Conservation (phyloP, 2,888 invertebrate species). For the Harpalus rubripes region DNA sequence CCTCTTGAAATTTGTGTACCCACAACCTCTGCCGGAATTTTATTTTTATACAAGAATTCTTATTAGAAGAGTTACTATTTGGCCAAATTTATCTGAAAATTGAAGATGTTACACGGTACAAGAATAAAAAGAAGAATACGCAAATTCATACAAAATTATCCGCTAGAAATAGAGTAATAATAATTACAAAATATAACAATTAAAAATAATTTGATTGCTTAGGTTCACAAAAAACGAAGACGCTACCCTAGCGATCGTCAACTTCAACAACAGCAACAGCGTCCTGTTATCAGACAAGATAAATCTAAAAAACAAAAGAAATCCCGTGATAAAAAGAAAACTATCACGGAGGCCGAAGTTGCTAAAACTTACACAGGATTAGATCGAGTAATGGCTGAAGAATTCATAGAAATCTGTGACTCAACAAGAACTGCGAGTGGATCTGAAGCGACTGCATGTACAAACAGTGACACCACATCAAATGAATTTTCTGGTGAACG, state of each 20-base stretch:
- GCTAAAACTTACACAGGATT: slow-evolving; percentile 82
- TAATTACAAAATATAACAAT: no score
- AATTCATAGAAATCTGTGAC: slow-evolving; percentile 83
- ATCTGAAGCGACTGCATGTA: slow-evolving; percentile 72
- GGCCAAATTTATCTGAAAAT: no score
- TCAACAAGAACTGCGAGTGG: slow-evolving; percentile 77
- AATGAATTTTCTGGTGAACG: slow-evolving; percentile 51
- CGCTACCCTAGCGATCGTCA: slow-evolving; percentile 71
- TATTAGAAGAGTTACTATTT: no score
- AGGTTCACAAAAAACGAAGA: slow-evolving; percentile 76
- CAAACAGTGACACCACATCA: slow-evolving; percentile 49
- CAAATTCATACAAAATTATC: no score
- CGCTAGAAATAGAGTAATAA: no score
- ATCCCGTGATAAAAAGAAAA: slow-evolving; percentile 69
- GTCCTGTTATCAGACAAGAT: slow-evolving; percentile 67
- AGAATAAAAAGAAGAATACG: no score
- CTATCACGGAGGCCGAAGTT: slow-evolving; percentile 79
- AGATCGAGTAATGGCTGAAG: slow-evolving; percentile 82
- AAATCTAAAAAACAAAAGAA: slow-evolving; percentile 67
- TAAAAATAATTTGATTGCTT: no score
- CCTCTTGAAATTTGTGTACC: no score
- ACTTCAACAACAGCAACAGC: slow-evolving; percentile 60
- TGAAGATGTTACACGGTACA: no score
- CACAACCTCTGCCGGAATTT: no score
- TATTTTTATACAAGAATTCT: no score